A percentile compares a stretch with the other conserved stretches of the same genome.
These are phyloP conservation scores for Teleiodes luculella DNA, from an alignment of 2,888 invertebrate genomes.

Conservation along the genomic window DNA sequence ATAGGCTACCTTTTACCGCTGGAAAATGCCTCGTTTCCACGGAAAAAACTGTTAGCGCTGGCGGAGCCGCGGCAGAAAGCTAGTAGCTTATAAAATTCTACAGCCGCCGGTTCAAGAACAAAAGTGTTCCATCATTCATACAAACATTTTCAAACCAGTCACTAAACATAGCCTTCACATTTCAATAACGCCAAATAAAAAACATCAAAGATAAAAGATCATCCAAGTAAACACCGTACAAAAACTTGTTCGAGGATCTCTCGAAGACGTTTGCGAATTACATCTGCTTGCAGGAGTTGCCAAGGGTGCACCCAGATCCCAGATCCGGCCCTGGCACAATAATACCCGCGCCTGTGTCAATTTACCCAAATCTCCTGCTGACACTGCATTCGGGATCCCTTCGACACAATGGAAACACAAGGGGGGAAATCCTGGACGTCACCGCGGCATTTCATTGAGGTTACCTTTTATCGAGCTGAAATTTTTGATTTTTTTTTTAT, in stretches of 20 bases:
- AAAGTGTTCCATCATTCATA: too few relatives aligned
- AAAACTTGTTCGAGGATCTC: not conserved
- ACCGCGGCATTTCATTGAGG: not conserved
- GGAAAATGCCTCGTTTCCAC: too few relatives aligned
- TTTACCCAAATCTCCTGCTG: constrained; percentile 58
- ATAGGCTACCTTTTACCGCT: too few relatives aligned
- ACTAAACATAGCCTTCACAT: too few relatives aligned
- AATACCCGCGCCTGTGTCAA: constrained; percentile 51
- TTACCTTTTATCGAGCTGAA: not conserved
- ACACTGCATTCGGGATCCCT: constrained; percentile 49
- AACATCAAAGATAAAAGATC: not conserved
- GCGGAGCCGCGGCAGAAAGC: too few relatives aligned
- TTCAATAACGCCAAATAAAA: too few relatives aligned
- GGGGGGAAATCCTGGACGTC: constrained; percentile 14
- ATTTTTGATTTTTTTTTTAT: not conserved
- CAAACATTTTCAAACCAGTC: too few relatives aligned
- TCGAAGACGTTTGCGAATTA: not conserved
- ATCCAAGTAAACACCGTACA: not conserved
- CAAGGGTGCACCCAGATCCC: not conserved
- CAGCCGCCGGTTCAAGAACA: too few relatives aligned
- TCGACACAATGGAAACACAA: constrained; percentile 22
- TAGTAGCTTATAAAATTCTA: too few relatives aligned
- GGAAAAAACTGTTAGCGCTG: too few relatives aligned
- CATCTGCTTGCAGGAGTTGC: not conserved
- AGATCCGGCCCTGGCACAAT: constrained; percentile 34